These are phyloP conservation scores for Lepus townsendii DNA, from an alignment of 2,797 vertebrate species.

Conservation along the genomic window DNA sequence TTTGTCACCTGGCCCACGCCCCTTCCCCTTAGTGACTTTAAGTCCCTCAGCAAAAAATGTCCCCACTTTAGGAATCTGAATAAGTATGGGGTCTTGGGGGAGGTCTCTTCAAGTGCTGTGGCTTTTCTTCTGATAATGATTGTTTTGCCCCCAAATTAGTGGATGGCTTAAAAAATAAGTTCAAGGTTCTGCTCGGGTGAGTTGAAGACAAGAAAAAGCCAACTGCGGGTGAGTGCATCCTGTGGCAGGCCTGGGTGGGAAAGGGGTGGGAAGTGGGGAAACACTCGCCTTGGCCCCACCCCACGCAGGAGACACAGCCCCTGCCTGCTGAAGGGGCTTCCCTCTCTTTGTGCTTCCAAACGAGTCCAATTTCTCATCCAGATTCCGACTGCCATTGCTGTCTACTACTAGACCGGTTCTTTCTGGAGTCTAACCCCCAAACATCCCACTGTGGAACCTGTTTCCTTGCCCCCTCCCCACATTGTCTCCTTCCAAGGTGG, in stretches of 20 bases:
- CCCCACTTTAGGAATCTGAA: not conserved
- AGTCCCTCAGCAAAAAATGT: not conserved
- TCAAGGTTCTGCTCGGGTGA: too few species aligned
- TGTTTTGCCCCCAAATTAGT: constrained; percentile 59
- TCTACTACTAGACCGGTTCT: not conserved
- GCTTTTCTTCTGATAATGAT: constrained; percentile 20
- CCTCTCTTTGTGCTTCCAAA: not conserved
- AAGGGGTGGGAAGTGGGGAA: not conserved
- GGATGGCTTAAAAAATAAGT: too few species aligned
- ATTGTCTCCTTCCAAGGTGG: too few species aligned
- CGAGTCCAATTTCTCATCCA: not conserved
- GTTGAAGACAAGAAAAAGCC: accelerated
- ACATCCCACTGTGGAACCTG: not conserved
- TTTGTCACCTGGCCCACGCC: not conserved
- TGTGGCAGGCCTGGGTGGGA: not conserved
- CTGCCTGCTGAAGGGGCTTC: not conserved
- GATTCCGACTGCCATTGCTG: not conserved
- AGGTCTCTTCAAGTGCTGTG: not conserved
- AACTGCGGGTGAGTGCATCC: not conserved
- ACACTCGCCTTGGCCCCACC: not conserved
- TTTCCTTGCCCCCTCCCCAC: not conserved
- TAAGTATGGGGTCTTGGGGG: not conserved
- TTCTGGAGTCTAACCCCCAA: not conserved
- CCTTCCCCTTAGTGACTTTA: not conserved
- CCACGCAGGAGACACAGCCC: not conserved